Base-by-base conservation (phyloP, 2,113 vertebrate species). In the Nyctibius bracteatus region DNA sequence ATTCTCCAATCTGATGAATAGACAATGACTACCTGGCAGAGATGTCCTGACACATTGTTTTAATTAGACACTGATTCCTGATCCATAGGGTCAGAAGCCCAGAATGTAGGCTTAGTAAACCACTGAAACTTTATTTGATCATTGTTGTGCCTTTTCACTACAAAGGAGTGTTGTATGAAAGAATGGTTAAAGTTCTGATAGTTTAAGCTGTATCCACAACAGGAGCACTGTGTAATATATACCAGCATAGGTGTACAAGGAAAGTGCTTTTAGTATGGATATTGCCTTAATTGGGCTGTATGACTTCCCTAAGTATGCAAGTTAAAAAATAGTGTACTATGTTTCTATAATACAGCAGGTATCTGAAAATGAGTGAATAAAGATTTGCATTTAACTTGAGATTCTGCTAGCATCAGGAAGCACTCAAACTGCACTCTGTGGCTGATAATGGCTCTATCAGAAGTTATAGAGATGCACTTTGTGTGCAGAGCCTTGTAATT, bases 31-130 rank as follows among this genome's bases (percentile, higher is more conserved):
- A 28, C 8, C 7, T 61, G 35, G 5, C 8, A 90, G 51, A 79
- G 6, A 18, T 1, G 0, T 52, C 2, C 2, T 47, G 22, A 62
- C 1, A 14, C 13, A 21, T 13, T 63, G 1, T 58, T 87, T 74
- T 54, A 44, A 54, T 62, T 47, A 77, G 22, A 54, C 6, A 8
- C 30, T 1, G 1, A 55, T 12, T 33, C 19, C 22, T 74, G 19
- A 59, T 62, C 17, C 28, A 3, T 37, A 17, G 19, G 6, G 6
- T 72, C 23, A 80, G 61, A 83, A 77, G 6, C 6, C 13, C 22
- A 59, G 20, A 23, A 55, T 16, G 6, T 5, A 62, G 9, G 14
- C 8, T 47, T 57, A 35, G 21, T 52, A 67, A 75, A 30, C 9
- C 12, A 25, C 3, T 73, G 31, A 39, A 61, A 61, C 2, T 77